Conservation (phyloP, 2,797 vertebrate genomes). For the Micrastur ruficollis region DNA sequence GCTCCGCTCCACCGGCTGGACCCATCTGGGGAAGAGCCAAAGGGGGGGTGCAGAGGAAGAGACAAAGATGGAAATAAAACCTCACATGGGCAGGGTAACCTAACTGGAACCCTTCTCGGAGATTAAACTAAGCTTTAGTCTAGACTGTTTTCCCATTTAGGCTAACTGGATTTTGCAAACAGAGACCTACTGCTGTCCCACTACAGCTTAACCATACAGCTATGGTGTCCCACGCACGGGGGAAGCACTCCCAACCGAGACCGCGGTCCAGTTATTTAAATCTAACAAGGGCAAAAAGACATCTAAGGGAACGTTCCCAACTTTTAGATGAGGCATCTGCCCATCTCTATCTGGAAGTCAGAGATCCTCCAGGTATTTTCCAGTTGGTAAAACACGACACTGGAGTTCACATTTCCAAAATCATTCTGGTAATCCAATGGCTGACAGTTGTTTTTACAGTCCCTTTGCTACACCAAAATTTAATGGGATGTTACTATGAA, state of each 20-base stretch:
- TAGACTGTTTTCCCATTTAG: neutral
- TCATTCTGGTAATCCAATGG: neutral
- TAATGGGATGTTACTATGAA: neutral
- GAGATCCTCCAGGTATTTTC: neutral
- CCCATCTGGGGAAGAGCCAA: neutral
- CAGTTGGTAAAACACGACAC: neutral
- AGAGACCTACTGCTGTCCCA: neutral
- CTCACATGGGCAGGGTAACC: neutral
- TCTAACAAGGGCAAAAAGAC: neutral
- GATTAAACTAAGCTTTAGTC: neutral
- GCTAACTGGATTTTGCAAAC: neutral
- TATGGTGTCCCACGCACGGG: accelerated
- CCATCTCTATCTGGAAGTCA: neutral
- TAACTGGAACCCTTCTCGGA: neutral
- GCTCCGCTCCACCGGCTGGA: accelerated
- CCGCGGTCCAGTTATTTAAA: neutral
- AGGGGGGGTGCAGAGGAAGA: neutral
- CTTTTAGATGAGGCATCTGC: neutral
- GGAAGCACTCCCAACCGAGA: neutral
- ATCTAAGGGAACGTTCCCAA: neutral
- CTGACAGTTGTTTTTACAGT: neutral
- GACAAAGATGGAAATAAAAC: neutral
- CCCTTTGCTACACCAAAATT: neutral
- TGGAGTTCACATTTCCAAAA: neutral
- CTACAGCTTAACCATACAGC: neutral